Conservation (phyloP, 2,113 vertebrate species). For the Pangasianodon gigas region DNA sequence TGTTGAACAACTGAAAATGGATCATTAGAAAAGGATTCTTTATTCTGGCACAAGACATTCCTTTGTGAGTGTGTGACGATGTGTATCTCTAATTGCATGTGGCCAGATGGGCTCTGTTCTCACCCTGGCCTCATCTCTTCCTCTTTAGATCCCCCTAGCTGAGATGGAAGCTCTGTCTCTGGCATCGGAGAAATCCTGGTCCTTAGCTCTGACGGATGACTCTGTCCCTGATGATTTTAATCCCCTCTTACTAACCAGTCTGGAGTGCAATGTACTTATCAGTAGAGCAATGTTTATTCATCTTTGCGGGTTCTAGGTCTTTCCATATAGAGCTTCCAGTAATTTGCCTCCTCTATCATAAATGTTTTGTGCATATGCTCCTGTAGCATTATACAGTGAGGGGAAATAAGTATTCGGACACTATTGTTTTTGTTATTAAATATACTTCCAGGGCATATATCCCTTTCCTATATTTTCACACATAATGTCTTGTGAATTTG, state of each 20-base stretch:
- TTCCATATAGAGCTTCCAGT: conserved; percentile 75
- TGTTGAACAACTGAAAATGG: neutral
- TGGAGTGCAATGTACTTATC: conserved; percentile 95
- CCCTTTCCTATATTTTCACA: neutral
- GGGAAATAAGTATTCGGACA: neutral
- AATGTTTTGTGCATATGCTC: neutral
- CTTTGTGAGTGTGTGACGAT: conserved; percentile 33
- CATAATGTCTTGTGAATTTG: neutral
- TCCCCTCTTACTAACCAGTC: conserved; percentile 92
- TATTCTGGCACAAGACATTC: conserved; percentile 8
- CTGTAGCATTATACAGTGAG: neutral
- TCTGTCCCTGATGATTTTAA: conserved; percentile 92
- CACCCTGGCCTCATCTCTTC: conserved; percentile 89
- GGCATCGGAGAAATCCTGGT: conserved; percentile 98
- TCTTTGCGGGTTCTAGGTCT: conserved; percentile 59
- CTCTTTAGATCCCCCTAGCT: conserved; percentile 98
- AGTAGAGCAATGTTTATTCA: conserved; percentile 72
- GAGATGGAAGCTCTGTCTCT: conserved; percentile 99
- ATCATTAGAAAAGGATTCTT: conserved; percentile 5
- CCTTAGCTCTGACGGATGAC: conserved; percentile 97
- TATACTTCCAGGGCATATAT: neutral
- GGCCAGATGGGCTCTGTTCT: conserved; percentile 74
- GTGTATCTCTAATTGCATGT: conserved; percentile 48
- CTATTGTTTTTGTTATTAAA: neutral
- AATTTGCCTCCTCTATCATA: conserved; percentile 51